phyloP scores from a whole-genome alignment of 2,888 invertebrate species.

The Agrochola macilenta region DNA sequence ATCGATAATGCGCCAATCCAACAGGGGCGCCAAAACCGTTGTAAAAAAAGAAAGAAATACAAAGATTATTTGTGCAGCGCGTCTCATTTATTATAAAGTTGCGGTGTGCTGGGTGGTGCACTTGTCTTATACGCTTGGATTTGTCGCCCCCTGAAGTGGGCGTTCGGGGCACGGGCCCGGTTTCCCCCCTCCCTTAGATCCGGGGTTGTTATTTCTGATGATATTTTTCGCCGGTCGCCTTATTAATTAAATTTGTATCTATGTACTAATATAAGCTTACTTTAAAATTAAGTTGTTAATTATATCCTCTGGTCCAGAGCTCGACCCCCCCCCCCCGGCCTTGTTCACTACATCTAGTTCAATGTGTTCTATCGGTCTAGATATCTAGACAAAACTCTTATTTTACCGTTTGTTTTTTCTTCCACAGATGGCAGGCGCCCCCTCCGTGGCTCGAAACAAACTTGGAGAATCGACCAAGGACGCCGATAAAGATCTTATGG shows the following conservation, averaged over 20 bases:
- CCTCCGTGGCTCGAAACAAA: constrained; percentile 91
- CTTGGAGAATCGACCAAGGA: constrained; percentile 89
- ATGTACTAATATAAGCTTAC: neutral
- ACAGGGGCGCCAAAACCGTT: too few species aligned
- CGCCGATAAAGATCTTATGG: constrained; percentile 93
- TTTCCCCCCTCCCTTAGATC: too few species aligned
- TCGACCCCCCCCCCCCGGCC: neutral
- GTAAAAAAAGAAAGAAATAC: too few species aligned
- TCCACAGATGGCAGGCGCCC: constrained; percentile 92
- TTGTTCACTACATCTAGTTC: neutral
- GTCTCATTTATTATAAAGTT: too few species aligned
- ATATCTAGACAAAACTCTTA: neutral
- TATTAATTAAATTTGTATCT: neutral
- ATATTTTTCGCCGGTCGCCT: too few species aligned
- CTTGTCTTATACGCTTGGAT: too few species aligned
- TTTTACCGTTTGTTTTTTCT: neutral
- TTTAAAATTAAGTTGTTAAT: neutral
- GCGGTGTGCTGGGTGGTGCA: too few species aligned
- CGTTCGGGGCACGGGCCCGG: too few species aligned
- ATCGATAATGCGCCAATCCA: too few species aligned
- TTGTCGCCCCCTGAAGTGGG: too few species aligned
- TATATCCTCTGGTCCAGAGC: too few species aligned
- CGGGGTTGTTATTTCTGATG: neutral
- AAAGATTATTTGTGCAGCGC: too few species aligned
- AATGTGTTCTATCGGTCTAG: neutral